Evolutionary conservation across 2,888 invertebrate genomes (phyloP).

Genomic region (Lasioglossum morio): DNA sequence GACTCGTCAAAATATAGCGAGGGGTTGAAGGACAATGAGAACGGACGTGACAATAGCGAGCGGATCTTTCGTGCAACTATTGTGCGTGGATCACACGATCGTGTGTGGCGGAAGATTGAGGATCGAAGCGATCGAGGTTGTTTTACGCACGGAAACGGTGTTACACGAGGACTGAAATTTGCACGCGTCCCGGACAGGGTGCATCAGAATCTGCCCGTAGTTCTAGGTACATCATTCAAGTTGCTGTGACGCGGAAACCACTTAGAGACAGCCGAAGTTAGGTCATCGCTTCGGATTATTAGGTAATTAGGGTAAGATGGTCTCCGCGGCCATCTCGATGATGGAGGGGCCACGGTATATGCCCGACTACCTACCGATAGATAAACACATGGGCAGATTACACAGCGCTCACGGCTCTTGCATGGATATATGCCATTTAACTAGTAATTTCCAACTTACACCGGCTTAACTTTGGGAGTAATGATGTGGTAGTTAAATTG

Average conservation of each 20-base stretch:
- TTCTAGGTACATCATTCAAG: slow-evolving; percentile 68
- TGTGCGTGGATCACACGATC: no score
- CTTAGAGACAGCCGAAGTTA: slow-evolving; percentile 73
- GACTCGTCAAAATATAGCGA: no score
- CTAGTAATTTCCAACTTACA: slow-evolving; percentile 84
- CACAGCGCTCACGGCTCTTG: slow-evolving; percentile 75
- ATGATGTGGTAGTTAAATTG: slow-evolving; percentile 84
- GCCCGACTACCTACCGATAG: slow-evolving; percentile 76
- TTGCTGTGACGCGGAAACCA: slow-evolving; percentile 66
- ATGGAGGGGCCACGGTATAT: slow-evolving; percentile 68
- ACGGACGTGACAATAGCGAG: no score
- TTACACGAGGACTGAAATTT: slow-evolving; percentile 33
- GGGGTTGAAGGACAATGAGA: no score
- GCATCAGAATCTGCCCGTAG: slow-evolving; percentile 60
- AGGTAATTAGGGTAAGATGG: slow-evolving; percentile 82
- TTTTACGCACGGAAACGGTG: slow-evolving; percentile 4
- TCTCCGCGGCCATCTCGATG: slow-evolving; percentile 74
- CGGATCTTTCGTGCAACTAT: no score
- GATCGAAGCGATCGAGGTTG: slow-evolving; percentile 3
- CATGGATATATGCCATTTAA: slow-evolving; percentile 83
- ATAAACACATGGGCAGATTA: slow-evolving; percentile 83
- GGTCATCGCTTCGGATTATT: slow-evolving; percentile 81
- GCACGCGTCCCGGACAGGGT: slow-evolving; percentile 22
- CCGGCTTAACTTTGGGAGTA: slow-evolving; percentile 81
- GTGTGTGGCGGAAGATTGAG: neutral